Evolutionary conservation across 2,888 invertebrate genomes (phyloP).

Genomic region (Pachycephus smyrnensis): DNA sequence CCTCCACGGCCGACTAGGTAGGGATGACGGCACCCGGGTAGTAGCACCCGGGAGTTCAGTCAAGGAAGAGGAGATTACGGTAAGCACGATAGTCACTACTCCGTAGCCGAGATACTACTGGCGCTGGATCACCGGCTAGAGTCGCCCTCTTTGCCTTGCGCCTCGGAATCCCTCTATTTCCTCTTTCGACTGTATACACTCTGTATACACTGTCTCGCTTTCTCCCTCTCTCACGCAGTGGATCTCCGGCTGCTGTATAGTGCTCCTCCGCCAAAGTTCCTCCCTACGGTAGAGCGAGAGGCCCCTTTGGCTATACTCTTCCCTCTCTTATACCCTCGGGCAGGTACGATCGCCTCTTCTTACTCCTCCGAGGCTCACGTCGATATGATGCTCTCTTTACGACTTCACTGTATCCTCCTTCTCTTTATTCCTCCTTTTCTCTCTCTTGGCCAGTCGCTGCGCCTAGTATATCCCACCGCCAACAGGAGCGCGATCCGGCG

Average conservation of each 20-base stretch:
- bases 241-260: neutral
- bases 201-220: slow-evolving; percentile 17
- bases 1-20: slow-evolving; percentile 2
- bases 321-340: neutral
- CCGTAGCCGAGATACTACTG: slow-evolving; percentile 48
- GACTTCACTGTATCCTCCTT: neutral
- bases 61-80: slow-evolving; percentile 26
- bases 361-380: neutral
- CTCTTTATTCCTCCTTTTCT: neutral
- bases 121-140: slow-evolving; percentile 31
- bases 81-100: slow-evolving; percentile 40
- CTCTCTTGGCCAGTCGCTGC: neutral
- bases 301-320: neutral
- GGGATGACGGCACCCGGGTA: slow-evolving; percentile 1
- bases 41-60: neutral
- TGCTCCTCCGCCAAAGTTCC: neutral
- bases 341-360: neutral
- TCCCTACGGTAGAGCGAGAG: neutral
- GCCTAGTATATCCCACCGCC: neutral
- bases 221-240: slow-evolving; percentile 10
- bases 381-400: neutral
- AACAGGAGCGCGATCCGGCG: neutral
- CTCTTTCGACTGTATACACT: neutral
- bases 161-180: neutral
- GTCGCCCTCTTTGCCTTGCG: slow-evolving; percentile 34